phyloP scores from a whole-genome alignment of 2,797 vertebrate species.

The Arrhamphus sclerolepis region DNA sequence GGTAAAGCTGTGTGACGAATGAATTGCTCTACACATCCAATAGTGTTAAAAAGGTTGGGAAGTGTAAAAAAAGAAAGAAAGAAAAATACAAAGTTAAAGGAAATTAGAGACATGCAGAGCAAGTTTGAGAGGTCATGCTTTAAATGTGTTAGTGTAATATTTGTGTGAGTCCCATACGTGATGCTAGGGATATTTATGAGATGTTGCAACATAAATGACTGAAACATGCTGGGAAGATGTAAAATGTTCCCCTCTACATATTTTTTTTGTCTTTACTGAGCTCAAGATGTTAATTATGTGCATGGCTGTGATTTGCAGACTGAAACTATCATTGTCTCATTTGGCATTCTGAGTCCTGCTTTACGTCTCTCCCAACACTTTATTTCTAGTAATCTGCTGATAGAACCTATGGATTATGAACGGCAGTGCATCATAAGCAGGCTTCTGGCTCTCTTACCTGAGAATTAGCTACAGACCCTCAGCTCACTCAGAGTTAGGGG shows the following conservation, averaged over 20 bases:
- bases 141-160: conserved; percentile 23
- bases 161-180: neutral
- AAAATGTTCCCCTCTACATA: conserved; percentile 35
- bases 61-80: conserved; percentile 67
- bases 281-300: conserved; percentile 65
- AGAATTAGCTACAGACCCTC: conserved; percentile 71
- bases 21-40: conserved; percentile 73
- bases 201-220: conserved; percentile 46
- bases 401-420: conserved; percentile 83
- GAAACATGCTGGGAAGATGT: conserved; percentile 48
- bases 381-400: conserved; percentile 82
- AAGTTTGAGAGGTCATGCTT: conserved; percentile 44
- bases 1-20: conserved; percentile 81
- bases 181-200: conserved; percentile 30
- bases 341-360: conserved; percentile 74
- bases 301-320: conserved; percentile 53
- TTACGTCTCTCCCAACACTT: conserved; percentile 76
- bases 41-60: conserved; percentile 63
- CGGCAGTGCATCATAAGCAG: conserved; percentile 74
- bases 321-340: conserved; percentile 76
- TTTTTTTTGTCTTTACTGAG: conserved; percentile 55
- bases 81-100: conserved; percentile 53
- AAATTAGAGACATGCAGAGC: conserved; percentile 39
- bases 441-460: conserved; percentile 79
- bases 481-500: conserved; percentile 45